These are phyloP conservation scores for Ploceus nigricollis DNA, from an alignment of 2,113 vertebrate species.

Conservation along the genomic window DNA sequence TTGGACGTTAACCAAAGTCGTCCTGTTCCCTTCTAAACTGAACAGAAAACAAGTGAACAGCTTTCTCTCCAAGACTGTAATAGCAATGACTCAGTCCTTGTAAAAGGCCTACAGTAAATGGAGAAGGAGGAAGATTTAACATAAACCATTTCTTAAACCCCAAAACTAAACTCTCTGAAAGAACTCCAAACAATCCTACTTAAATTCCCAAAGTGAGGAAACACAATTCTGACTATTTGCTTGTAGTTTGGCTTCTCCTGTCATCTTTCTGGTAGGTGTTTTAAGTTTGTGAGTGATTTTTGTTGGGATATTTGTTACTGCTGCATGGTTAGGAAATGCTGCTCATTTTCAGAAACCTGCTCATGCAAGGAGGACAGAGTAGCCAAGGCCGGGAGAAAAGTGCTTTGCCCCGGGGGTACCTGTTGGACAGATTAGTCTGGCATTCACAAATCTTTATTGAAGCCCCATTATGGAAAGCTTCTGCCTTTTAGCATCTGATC, in stretches of 20 bases:
- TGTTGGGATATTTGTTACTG: background rate
- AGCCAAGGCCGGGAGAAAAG: background rate
- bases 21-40: background rate
- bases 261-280: background rate
- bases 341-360: background rate
- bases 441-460: background rate
- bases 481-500: background rate
- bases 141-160: background rate
- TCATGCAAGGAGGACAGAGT: background rate
- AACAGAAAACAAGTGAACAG: background rate
- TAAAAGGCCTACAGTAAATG: background rate
- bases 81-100: background rate
- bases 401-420: accelerated
- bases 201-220: background rate
- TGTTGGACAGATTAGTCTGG: background rate
- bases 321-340: background rate
- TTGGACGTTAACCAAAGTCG: background rate
- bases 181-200: background rate
- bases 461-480: background rate
- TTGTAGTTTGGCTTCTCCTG: background rate
- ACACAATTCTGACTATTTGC: background rate
- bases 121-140: background rate
- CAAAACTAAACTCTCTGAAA: background rate
- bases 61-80: background rate
- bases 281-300: background rate